Conservation (phyloP, 2,888 invertebrate genomes). For the Drosophila siamana region DNA sequence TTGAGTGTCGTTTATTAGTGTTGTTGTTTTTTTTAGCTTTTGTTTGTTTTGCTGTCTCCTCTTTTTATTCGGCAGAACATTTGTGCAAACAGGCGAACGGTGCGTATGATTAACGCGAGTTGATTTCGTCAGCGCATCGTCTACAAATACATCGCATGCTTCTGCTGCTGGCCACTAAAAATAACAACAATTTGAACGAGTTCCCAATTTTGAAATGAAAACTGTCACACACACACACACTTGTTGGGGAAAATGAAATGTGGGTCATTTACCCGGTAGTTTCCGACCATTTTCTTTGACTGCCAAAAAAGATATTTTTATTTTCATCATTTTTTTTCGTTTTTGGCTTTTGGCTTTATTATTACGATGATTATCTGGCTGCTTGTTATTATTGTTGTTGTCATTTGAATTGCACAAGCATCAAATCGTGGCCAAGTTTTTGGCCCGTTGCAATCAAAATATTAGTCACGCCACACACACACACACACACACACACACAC, state of each 20-base stretch:
- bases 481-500: slow-evolving; percentile 59
- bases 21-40: slow-evolving; percentile 1
- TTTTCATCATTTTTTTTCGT: slow-evolving; percentile 13
- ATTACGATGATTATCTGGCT: slow-evolving; percentile 56
- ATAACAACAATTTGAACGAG: slow-evolving; percentile 48
- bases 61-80: slow-evolving; percentile 44
- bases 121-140: slow-evolving; percentile 37
- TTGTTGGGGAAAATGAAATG: slow-evolving; percentile 37
- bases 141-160: slow-evolving; percentile 25
- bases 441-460: slow-evolving; percentile 63
- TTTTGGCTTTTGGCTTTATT: slow-evolving; percentile 56
- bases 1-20: slow-evolving; percentile 12
- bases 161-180: slow-evolving; percentile 45
- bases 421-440: slow-evolving; percentile 71
- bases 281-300: slow-evolving; percentile 30
- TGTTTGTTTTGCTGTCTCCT: slow-evolving; percentile 13
- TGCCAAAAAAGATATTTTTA: slow-evolving; percentile 42
- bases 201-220: slow-evolving; percentile 56
- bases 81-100: slow-evolving; percentile 60
- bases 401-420: slow-evolving; percentile 65
- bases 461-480: slow-evolving; percentile 76
- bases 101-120: slow-evolving; percentile 65
- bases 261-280: slow-evolving; percentile 77
- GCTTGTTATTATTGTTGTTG: slow-evolving; percentile 41
- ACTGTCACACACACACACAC: slow-evolving; percentile 55